Conservation (phyloP, 2,888 invertebrate species). For the Dendrolimus pini region DNA sequence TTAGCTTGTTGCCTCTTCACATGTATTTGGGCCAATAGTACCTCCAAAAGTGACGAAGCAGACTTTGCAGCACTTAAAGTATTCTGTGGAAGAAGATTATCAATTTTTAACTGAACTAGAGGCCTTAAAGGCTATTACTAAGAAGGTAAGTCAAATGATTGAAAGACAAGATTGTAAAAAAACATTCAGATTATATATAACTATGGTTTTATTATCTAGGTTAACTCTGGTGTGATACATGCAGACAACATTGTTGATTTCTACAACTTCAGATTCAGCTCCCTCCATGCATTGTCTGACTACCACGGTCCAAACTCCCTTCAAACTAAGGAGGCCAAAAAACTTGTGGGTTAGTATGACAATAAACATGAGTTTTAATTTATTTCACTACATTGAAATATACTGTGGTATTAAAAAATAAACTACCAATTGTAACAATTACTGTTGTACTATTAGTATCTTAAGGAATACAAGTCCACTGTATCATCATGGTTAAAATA, state of each 20-base stretch:
- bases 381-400: background rate
- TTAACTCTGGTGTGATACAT: slow-evolving; percentile 57
- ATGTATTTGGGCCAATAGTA: slow-evolving; percentile 49
- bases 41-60: slow-evolving; percentile 41
- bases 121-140: slow-evolving; percentile 74
- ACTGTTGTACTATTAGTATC: too few relatives aligned
- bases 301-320: slow-evolving; percentile 80
- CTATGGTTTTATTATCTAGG: slow-evolving; percentile 30
- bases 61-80: slow-evolving; percentile 44
- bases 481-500: too few relatives aligned
- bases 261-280: slow-evolving; percentile 80
- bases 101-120: slow-evolving; percentile 79
- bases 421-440: too few relatives aligned
- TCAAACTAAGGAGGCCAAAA: slow-evolving; percentile 79
- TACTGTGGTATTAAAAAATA: too few relatives aligned
- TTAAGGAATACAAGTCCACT: too few relatives aligned
- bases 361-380: background rate
- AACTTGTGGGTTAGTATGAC: slow-evolving; percentile 70
- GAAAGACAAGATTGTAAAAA: too few relatives aligned
- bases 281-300: slow-evolving; percentile 79
- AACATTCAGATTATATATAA: too few relatives aligned
- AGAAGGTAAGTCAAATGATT: slow-evolving; percentile 45
- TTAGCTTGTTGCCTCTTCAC: slow-evolving; percentile 52
- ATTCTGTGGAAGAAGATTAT: slow-evolving; percentile 74
- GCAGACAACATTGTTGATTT: slow-evolving; percentile 79